Conservation (phyloP, 2,888 invertebrate genomes). For the Megaustenia siamemsis region DNA sequence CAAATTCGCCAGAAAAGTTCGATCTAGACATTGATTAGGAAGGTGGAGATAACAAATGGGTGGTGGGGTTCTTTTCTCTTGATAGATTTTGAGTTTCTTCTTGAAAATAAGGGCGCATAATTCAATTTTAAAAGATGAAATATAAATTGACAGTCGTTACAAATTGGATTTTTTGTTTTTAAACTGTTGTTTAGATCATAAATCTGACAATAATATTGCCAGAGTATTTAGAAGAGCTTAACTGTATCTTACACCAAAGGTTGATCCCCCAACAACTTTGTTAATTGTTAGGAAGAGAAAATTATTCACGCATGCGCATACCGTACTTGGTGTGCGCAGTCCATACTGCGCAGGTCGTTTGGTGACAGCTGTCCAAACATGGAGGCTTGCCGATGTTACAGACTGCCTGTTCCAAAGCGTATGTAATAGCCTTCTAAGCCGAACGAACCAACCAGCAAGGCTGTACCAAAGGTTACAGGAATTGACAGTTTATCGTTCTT, state of each 20-base stretch:
- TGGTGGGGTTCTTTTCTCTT: no score
- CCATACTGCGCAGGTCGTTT: slow-evolving; percentile 74
- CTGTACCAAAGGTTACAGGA: slow-evolving; percentile 77
- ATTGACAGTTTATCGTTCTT: slow-evolving; percentile 78
- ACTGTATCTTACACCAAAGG: slow-evolving; percentile 53
- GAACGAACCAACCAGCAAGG: slow-evolving; percentile 76
- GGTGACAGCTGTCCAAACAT: slow-evolving; percentile 79
- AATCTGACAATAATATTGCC: slow-evolving; percentile 50
- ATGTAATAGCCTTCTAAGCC: slow-evolving; percentile 76
- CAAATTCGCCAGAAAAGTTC: slow-evolving; percentile 59
- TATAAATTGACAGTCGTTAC: neutral
- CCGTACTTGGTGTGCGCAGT: slow-evolving; percentile 72
- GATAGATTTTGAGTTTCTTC: no score
- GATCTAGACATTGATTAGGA: slow-evolving; percentile 55
- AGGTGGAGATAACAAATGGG: no score
- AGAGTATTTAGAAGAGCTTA: slow-evolving; percentile 48
- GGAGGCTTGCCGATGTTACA: slow-evolving; percentile 76
- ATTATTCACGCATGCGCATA: slow-evolving; percentile 72
- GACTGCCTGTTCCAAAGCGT: slow-evolving; percentile 75
- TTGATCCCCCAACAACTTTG: slow-evolving; percentile 55
- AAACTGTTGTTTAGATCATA: no score
- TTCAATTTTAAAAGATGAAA: slow-evolving; percentile 42
- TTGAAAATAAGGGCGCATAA: slow-evolving; percentile 20
- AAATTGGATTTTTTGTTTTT: neutral
- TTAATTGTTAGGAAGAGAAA: slow-evolving; percentile 54